phyloP scores from a whole-genome alignment of 2,797 vertebrate genomes.

The Sebastes cheni region DNA sequence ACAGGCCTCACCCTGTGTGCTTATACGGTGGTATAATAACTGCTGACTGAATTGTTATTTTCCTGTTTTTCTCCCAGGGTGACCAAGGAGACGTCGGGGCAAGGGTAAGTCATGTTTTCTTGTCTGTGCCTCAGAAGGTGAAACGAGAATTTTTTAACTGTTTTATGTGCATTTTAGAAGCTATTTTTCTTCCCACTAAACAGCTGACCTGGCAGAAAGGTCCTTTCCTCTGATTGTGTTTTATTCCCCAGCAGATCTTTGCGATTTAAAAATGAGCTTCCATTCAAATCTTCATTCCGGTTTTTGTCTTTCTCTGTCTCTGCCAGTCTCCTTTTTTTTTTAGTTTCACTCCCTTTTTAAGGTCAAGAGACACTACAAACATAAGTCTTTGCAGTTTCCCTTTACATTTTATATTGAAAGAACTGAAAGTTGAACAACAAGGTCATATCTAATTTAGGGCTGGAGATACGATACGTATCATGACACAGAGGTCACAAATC shows the following conservation, averaged over 20 bases:
- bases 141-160: constrained; percentile 4
- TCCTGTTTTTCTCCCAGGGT: constrained; percentile 83
- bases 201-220: background rate
- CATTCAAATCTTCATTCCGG: background rate
- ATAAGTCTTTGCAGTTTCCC: background rate
- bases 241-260: background rate
- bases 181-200: background rate
- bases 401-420: background rate
- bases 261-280: background rate
- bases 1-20: constrained; percentile 4
- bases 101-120: constrained; percentile 84
- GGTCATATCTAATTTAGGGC: background rate
- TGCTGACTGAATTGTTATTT: constrained; percentile 59
- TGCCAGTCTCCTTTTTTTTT: background rate
- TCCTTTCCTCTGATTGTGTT: constrained; percentile 10
- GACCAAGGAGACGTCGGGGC: constrained; percentile 92
- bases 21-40: constrained; percentile 35
- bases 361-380: background rate
- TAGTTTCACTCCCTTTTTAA: background rate
- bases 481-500: no score
- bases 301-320: background rate
- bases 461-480: no score
- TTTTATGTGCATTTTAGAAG: background rate
- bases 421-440: background rate
- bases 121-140: constrained; percentile 4